phyloP scores from a whole-genome alignment of 2,888 invertebrate genomes.

The Mesochorus sp. region DNA sequence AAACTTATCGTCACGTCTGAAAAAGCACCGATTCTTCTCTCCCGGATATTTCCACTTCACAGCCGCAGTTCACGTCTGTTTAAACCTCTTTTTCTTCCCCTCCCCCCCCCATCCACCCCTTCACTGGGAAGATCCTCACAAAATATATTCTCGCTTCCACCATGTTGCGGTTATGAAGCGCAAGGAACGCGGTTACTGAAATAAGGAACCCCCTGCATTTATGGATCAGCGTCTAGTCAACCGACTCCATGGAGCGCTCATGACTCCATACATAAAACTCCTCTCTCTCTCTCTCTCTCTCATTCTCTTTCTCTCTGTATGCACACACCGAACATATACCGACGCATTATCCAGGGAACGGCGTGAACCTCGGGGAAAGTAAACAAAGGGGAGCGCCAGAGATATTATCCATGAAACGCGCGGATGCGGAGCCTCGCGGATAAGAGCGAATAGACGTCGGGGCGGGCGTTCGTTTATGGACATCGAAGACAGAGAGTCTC shows the following conservation, averaged over 20 bases:
- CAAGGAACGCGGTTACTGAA: conserved; percentile 9
- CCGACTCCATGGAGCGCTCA: background rate
- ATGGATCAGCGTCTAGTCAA: conserved; percentile 39
- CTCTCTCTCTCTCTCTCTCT: background rate
- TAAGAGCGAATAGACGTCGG: conserved; percentile 28
- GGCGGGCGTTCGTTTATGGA: conserved; percentile 48
- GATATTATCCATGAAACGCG: conserved; percentile 46
- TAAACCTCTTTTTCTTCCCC: too few species aligned
- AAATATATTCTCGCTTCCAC: conserved; percentile 2
- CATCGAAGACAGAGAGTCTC: conserved; percentile 50
- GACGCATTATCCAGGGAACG: conserved; percentile 61
- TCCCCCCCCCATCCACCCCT: too few species aligned
- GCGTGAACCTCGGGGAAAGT: conserved; percentile 55
- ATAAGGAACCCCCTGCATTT: conserved; percentile 53
- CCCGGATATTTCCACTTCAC: too few species aligned
- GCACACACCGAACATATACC: conserved; percentile 34
- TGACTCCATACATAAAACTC: too few species aligned
- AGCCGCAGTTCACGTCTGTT: too few species aligned
- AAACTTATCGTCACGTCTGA: too few species aligned
- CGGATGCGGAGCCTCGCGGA: conserved; percentile 38
- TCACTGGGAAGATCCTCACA: too few species aligned
- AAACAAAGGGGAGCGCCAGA: conserved; percentile 62
- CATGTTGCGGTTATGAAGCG: conserved; percentile 10
- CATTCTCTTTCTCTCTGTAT: background rate
- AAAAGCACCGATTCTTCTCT: too few species aligned